Evolutionary conservation across 2,888 invertebrate genomes (phyloP).

Genomic region (Luperina nickerlii): DNA sequence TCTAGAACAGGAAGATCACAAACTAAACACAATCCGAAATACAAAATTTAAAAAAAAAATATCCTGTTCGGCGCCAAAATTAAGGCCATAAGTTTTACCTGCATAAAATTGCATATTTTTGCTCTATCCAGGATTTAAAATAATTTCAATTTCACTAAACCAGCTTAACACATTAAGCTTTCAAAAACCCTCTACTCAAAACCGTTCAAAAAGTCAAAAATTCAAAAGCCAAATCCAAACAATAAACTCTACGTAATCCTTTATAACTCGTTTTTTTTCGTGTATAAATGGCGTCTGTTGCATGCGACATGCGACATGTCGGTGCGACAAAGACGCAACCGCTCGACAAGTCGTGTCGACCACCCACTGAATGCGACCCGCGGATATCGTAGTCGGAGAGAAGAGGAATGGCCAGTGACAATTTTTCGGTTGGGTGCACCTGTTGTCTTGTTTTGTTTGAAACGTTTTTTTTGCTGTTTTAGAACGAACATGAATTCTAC

Average conservation of each 20-base stretch:
- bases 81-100: neutral
- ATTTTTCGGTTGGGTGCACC: conserved; percentile 25
- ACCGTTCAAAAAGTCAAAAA: conserved; percentile 48
- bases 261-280: conserved; percentile 46
- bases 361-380: conserved; percentile 71
- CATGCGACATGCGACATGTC: conserved; percentile 66
- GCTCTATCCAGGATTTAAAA: neutral
- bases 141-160: conserved; percentile 10
- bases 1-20: neutral
- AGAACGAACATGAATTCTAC: neutral
- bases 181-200: conserved; percentile 7
- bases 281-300: conserved; percentile 62
- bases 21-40: too few species aligned
- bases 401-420: conserved; percentile 60
- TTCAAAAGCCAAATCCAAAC: conserved; percentile 48
- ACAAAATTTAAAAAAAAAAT: too few species aligned
- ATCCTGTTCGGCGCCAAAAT: neutral
- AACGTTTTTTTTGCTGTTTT: neutral
- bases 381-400: conserved; percentile 58
- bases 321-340: conserved; percentile 64
- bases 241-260: conserved; percentile 62
- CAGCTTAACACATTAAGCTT: conserved; percentile 23
- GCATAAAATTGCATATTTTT: neutral
- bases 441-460: conserved; percentile 17
- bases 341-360: conserved; percentile 70